A percentile compares a stretch with the other conserved stretches of the same genome.
phyloP scores from a whole-genome alignment of 2,113 vertebrate genomes.

The Eurypyga helias region DNA sequence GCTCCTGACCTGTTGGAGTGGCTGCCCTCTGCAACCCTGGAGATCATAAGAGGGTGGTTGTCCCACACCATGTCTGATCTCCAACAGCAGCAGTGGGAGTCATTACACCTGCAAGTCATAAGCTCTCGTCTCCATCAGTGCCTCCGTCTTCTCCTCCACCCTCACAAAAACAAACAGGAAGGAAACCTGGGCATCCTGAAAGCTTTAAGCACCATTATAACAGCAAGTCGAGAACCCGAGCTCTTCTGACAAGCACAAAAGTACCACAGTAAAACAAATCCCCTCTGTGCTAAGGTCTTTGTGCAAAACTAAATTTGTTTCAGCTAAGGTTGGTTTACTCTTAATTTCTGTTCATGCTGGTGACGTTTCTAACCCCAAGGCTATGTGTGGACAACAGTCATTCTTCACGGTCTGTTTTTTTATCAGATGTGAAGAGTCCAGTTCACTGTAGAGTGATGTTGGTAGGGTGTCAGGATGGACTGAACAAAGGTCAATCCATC shows the following conservation, averaged over 20 bases:
- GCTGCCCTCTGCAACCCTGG: neutral
- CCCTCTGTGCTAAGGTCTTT: neutral
- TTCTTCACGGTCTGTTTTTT: neutral
- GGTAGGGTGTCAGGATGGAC: neutral
- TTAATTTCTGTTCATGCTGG: neutral
- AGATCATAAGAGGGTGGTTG: neutral
- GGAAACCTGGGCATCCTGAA: neutral
- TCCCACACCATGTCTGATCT: neutral
- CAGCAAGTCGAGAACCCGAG: neutral
- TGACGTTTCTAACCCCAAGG: neutral
- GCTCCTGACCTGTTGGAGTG: neutral
- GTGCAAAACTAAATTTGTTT: neutral
- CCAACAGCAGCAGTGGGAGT: neutral
- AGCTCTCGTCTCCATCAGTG: neutral
- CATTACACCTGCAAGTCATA: fast-evolving
- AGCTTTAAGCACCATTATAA: neutral
- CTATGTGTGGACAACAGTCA: neutral
- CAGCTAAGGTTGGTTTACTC: neutral
- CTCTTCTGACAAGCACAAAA: neutral
- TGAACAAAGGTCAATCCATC: neutral
- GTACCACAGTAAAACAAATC: neutral
- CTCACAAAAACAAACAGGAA: neutral
- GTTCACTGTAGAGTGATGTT: neutral
- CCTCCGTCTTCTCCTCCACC: neutral
- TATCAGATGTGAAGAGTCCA: neutral